Conservation (phyloP, 2,888 invertebrate genomes). For the Eupithecia abbreviata region DNA sequence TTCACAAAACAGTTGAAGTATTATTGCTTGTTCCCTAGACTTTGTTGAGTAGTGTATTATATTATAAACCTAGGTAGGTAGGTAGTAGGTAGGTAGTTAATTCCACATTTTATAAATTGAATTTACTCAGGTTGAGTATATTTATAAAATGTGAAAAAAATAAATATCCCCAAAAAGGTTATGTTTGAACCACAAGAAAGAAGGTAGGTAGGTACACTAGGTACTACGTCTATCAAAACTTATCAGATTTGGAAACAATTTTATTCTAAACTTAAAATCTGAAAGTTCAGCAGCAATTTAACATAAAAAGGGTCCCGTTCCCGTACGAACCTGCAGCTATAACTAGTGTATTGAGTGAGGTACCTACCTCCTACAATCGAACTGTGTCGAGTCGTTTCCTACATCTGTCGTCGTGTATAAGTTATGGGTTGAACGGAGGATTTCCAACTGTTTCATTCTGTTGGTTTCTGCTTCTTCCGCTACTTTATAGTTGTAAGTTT, state of each 20-base stretch:
- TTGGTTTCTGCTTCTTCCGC: slow-evolving; percentile 16
- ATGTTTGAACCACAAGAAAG: too few species aligned
- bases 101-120: too few species aligned
- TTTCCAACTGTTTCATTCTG: slow-evolving; percentile 18
- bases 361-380: slow-evolving; percentile 36
- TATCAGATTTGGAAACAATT: not conserved
- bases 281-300: not conserved
- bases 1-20: too few species aligned
- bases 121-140: too few species aligned
- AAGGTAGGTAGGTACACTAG: too few species aligned
- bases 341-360: not conserved
- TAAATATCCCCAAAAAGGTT: not conserved
- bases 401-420: slow-evolving; percentile 49
- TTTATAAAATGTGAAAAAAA: not conserved
- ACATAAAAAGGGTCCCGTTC: not conserved
- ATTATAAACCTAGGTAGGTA: too few species aligned
- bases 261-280: not conserved
- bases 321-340: not conserved
- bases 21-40: too few species aligned
- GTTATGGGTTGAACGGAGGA: slow-evolving; percentile 18
- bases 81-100: too few species aligned
- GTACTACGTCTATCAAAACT: too few species aligned
- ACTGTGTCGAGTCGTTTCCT: slow-evolving; percentile 44
- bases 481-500: not conserved
- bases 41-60: too few species aligned